phyloP scores from a whole-genome alignment of 2,113 vertebrate species.

The Arizona elegans region DNA sequence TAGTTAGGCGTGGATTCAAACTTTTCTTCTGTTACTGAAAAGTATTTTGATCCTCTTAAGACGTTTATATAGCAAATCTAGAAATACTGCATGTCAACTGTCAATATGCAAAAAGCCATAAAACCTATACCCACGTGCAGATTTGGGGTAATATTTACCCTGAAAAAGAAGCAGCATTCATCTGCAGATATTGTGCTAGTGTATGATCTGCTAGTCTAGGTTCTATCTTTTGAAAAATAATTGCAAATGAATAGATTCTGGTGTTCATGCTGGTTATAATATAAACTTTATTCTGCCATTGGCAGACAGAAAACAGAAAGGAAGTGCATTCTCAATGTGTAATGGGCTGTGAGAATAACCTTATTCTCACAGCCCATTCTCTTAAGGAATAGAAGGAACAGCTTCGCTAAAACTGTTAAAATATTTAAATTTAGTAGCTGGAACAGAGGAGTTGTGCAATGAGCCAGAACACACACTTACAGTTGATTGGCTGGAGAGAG shows the following conservation, averaged over 20 bases:
- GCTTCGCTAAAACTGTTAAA: too few relatives aligned
- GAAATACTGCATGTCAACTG: neutral
- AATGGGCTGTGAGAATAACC: neutral
- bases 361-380: too few relatives aligned
- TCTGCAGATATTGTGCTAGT: neutral
- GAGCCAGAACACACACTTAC: too few relatives aligned
- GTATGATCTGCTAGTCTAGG: neutral
- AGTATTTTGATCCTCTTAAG: neutral
- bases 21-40: neutral
- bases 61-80: neutral
- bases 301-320: too few relatives aligned
- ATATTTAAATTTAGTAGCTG: too few relatives aligned
- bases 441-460: too few relatives aligned
- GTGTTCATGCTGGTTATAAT: neutral
- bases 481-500: too few relatives aligned
- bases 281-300: neutral
- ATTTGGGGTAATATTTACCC: too few relatives aligned
- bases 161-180: neutral
- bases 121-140: neutral
- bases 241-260: neutral
- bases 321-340: neutral
- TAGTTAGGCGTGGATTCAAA: neutral
- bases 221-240: neutral
- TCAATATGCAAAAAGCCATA: neutral
- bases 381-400: neutral